Percentiles rank a stretch among this genome's conserved stretches.
These are phyloP conservation scores for Amia ocellicauda DNA, from an alignment of 2,113 vertebrate species.

Conservation along the genomic window DNA sequence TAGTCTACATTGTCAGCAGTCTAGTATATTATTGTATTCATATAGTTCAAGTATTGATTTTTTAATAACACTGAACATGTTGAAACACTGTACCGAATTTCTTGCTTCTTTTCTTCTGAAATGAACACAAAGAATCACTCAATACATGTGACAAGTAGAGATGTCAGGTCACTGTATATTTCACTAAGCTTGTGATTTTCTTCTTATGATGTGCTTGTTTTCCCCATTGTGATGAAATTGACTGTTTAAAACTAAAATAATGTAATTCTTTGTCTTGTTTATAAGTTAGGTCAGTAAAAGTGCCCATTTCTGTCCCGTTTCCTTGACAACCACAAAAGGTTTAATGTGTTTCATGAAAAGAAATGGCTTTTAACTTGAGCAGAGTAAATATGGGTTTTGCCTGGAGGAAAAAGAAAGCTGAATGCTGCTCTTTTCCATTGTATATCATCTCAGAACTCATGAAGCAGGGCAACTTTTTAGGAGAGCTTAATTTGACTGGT, in stretches of 20 bases:
- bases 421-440: conserved; percentile 38
- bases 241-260: no score
- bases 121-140: no score
- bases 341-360: conserved; percentile 28
- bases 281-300: not conserved
- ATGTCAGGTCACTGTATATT: no score
- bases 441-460: conserved; percentile 35
- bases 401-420: conserved; percentile 30
- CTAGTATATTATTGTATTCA: no score
- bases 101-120: no score
- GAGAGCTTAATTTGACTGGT: conserved; percentile 15
- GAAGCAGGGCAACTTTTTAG: conserved; percentile 36
- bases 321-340: not conserved
- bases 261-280: not conserved
- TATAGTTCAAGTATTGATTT: no score
- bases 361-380: conserved; percentile 21
- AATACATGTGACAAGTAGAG: no score
- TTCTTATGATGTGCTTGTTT: no score
- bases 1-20: no score
- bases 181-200: no score
- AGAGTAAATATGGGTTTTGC: conserved; percentile 37
- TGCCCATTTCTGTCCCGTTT: not conserved
- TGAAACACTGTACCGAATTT: no score
- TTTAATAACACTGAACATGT: no score
- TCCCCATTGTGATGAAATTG: not conserved